Base-by-base conservation (phyloP, 2,888 invertebrate genomes). In the Spialia ferax region DNA sequence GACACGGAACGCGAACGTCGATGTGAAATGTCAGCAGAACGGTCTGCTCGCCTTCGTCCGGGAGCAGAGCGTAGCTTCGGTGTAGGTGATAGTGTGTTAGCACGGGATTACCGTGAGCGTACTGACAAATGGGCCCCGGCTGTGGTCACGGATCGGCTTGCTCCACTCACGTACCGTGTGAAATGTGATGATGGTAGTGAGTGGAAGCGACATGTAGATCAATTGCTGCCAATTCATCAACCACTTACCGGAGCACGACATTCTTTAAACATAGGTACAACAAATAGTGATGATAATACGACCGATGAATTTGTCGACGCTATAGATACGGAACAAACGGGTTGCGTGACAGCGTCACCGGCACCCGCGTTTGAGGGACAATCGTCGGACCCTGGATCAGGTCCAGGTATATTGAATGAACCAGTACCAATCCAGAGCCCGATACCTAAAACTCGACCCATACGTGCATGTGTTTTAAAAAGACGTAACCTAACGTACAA, bases 161-260 rank as follows among this genome's bases (percentile, higher is more conserved):
- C 48, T 13, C 61, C 61, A 2, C 48, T 61, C 48, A 61, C 61
- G 11, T 50, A 61, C 20, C 18, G 29, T 1, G 61, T 61, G 32
- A 11, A 23, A 26, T 59, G 42, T 45, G 5, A 10, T 18, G 26
- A 45, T 15, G 45, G 45, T 11, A 42, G 26, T 11, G 59, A 59
- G 45, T 59, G 59, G 59, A 59, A 59, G 45, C 42, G 59, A 23
- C 45, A 59, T 10, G n/a, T 59, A 13, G 42, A 59, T 23, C 57
- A 45, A n/a, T 59, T 59, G 48, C 11, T 48, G 11, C 48, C 20
- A 48, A 48, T 48, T 11, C 48, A 20, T 48, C 18, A 48, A 20
- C 6, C 48, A 18, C 20, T 18, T 20, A 3, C 20, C 20, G 48
- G 48, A 20, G 48, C 8, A 10, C 48, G 48, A 4, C 18, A 48